Conservation (phyloP, 2,888 invertebrate genomes). For the Oasisia sp. region DNA sequence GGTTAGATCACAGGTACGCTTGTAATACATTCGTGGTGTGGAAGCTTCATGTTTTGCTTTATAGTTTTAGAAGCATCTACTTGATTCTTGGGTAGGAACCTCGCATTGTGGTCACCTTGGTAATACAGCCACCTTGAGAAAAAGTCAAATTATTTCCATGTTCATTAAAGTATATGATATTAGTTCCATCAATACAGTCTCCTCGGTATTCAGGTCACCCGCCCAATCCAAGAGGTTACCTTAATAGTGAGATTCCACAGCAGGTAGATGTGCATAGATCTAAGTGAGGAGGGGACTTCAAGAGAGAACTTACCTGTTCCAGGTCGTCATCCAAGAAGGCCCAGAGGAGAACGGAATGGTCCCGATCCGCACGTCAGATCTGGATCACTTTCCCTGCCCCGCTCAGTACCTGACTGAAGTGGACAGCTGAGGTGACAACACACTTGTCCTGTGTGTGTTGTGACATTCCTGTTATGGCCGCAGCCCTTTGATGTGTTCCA, state of each 20-base stretch:
- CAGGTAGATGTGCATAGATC: background rate
- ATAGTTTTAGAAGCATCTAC: too few species aligned
- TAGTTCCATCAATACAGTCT: too few species aligned
- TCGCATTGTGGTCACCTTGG: too few species aligned
- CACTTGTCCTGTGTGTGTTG: background rate
- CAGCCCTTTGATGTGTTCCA: background rate
- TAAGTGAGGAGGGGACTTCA: background rate
- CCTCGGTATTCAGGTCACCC: too few species aligned
- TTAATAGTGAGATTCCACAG: background rate
- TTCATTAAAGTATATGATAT: too few species aligned
- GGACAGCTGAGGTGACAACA: background rate
- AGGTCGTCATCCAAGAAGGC: slow-evolving; percentile 89
- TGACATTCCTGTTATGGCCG: background rate
- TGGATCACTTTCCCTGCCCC: slow-evolving; percentile 74
- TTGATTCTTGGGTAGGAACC: too few species aligned
- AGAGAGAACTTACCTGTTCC: slow-evolving; percentile 40
- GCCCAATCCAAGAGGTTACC: too few species aligned
- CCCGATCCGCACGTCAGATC: slow-evolving; percentile 84
- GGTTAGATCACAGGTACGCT: too few species aligned
- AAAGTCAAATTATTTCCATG: too few species aligned
- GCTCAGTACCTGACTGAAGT: slow-evolving; percentile 78
- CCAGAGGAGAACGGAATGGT: slow-evolving; percentile 93
- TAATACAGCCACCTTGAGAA: too few species aligned
- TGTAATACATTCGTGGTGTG: too few species aligned
- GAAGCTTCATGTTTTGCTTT: too few species aligned